Base-by-base conservation (phyloP, 2,888 invertebrate genomes). In the Caenorhabditis virilis region DNA sequence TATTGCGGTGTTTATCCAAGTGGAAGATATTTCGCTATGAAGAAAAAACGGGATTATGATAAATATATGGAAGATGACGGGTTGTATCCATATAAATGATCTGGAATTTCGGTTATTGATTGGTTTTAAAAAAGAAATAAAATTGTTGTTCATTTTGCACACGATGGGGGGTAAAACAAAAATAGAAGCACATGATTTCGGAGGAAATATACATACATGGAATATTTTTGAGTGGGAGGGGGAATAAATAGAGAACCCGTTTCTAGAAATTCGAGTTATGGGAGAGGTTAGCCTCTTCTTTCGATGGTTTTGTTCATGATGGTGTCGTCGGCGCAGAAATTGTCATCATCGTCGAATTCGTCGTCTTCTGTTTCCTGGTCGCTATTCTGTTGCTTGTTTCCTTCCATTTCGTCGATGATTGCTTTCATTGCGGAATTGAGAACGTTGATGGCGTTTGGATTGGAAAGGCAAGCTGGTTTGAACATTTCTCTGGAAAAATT, bases 401-500 rank as follows among this genome's bases (percentile, higher is more conserved):
- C 25, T 25, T 26, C 45, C 2, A 9, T 9, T 26, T 45, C 45
- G n/a, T 22, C 23, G 13, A 25, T 2, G 16, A 60, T 38, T n/a
- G 9, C 9, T 18, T n/a, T 46, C 46, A 60, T 45, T 2, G 60
- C 54, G 0, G 38, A 16, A 22, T 41, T 49, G 23, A 60, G 36
- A 16, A 60, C 36, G 5, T 18, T 33, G 9, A 30, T 30, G 18
- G 60, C 60, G 0, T 49, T 15, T 18, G 54, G 54, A 38, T 41
- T 54, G 22, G 60, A 60, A 18, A 50, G 43, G 25, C 60, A 54
- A 0, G 60, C 60, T 49, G 50, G 15, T 27, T 60, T 60, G 54
- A 60, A 60, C 11, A 60, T 4, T 20, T 54, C 54, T 60, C 60
- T 60, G 38, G 16, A 54, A 60, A 18, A n/a, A n/a, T n/a, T n/a